These are phyloP conservation scores for Hydra vulgaris DNA, from an alignment of 30 jellyfish, hydroid and myxozoan species.

Conservation along the genomic window DNA sequence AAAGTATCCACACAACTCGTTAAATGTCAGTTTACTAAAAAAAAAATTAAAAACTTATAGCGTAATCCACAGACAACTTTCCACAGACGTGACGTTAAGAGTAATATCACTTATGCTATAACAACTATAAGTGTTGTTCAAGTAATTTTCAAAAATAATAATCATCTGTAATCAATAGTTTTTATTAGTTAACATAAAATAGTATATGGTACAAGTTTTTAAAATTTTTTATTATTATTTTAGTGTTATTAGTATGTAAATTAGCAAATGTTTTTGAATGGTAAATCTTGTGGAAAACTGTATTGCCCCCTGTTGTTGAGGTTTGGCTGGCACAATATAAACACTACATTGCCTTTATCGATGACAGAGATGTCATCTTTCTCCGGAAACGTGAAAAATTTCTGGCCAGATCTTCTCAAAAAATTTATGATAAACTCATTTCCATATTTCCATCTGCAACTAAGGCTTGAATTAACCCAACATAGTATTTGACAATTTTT, in stretches of 20 bases:
- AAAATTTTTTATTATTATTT: no score
- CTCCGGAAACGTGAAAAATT: background rate
- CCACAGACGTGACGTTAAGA: background rate
- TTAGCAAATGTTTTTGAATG: background rate
- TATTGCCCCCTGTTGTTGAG: background rate
- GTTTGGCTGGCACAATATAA: background rate
- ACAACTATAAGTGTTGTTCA: constrained; percentile 9
- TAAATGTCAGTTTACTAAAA: background rate
- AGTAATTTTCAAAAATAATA: constrained; percentile 8
- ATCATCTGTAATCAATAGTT: constrained; percentile 1
- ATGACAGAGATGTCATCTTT: background rate
- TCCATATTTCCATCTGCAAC: background rate
- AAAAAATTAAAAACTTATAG: background rate
- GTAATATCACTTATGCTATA: background rate
- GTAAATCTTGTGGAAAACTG: background rate
- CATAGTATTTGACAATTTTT: background rate
- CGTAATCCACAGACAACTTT: background rate
- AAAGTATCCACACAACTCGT: background rate
- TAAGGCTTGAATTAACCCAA: background rate
- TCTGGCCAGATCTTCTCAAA: background rate
- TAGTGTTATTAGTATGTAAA: background rate
- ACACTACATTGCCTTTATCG: background rate
- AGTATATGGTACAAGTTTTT: background rate
- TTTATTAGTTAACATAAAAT: background rate
- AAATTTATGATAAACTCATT: background rate